Evolutionary conservation across 2,113 vertebrate genomes (phyloP), one percentile per base, ranked within the genome.

Genomic region (Phylloscopus trochilus): DNA sequence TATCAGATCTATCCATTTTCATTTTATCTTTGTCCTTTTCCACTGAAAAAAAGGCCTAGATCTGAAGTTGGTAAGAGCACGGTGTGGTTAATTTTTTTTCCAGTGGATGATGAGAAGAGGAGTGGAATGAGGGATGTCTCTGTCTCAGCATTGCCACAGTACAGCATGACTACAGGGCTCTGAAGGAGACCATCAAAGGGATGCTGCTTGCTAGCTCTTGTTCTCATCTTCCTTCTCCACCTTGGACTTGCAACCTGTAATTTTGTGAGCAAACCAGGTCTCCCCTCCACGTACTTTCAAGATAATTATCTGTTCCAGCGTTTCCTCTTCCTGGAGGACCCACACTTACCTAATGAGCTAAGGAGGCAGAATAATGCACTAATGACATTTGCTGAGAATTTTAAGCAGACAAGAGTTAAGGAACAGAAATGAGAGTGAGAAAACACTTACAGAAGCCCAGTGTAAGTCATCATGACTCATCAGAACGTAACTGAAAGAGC

Each of bases 391-490:
- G 46, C 64, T 70, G 59, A 89, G 33, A 30, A 46, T 88, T 86
- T 69, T 53, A 80, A 90, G 33, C 46, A 80, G 33, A 66, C 26
- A 73, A 35, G 33, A 76, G 15, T 72, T 83, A 87, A 76, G 55
- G 6, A 93, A n/a, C 63, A 93, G 47, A 88, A 79, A 82, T 2
- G 1, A 76, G n/a, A 83, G 18, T 76, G 76, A 3, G 7, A 76
- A 93, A 93, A 46, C n/a, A 83, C n/a, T 92, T 87, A 81, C 21
- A 86, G n/a, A 70, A 19, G 47, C 72, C 51, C 24, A 59, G 21
- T 20, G 26, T 89, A 96, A 93, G 83, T 91, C 86, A 90, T 83
- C 64, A 11, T 94, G 83, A 93, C 51, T 96, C 95, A 96, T 93
- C 64, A 81, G 16, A 70, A 83, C 15, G 1, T 35, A 46, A 39